Evolutionary conservation across 2,888 invertebrate genomes (phyloP).

Genomic region (Ditula angustiorana): DNA sequence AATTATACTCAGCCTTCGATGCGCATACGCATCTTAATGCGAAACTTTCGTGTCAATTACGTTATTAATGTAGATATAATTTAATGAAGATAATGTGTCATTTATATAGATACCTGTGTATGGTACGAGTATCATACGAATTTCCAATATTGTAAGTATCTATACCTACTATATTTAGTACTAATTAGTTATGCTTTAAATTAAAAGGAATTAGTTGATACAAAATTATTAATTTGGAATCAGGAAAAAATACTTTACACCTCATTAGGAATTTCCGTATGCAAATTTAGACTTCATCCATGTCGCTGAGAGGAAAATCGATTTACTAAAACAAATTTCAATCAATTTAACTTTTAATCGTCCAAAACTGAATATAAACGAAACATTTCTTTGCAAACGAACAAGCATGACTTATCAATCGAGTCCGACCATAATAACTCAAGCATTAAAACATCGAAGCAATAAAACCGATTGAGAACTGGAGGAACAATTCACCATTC

Average conservation of each 20-base stretch:
- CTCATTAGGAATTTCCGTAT: neutral
- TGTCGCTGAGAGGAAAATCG: conserved; percentile 1
- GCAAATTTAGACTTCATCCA: neutral
- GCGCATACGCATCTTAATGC: neutral
- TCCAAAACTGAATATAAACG: conserved; percentile 1
- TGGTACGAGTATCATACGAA: too few species aligned
- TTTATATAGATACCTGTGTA: too few species aligned
- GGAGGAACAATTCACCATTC: conserved; percentile 70
- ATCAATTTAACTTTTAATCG: conserved; percentile 1
- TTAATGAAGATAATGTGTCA: neutral
- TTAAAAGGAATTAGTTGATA: neutral
- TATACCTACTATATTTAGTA: too few species aligned
- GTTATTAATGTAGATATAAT: neutral
- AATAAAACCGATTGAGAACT: conserved; percentile 33
- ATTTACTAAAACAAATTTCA: neutral
- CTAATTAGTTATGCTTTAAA: neutral
- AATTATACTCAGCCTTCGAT: conserved; percentile 52
- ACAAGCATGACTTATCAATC: conserved; percentile 34
- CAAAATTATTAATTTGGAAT: neutral
- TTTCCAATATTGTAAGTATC: too few species aligned
- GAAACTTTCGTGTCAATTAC: neutral
- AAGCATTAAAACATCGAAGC: conserved; percentile 29
- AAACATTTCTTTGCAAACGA: conserved; percentile 21
- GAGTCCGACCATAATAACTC: conserved; percentile 24
- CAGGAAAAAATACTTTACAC: neutral